Evolutionary conservation across 2,113 vertebrate genomes (phyloP), one percentile per base, ranked within the genome.

Genomic region (Pteropus alecto): DNA sequence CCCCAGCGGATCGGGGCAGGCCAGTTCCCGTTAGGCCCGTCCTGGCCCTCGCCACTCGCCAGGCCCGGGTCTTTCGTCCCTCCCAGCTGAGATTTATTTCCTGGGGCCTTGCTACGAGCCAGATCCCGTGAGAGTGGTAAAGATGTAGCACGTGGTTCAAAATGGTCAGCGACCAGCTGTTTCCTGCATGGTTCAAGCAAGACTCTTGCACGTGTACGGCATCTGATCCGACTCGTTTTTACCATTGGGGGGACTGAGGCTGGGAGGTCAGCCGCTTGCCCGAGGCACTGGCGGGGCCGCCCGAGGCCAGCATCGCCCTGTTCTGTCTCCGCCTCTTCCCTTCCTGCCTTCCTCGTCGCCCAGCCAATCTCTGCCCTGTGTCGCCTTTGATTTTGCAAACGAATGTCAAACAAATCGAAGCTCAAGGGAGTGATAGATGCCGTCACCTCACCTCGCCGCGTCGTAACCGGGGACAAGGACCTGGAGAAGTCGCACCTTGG

Each of bases 401-500:
- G 21, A 87, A 91, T 16, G 7, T 24, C 1, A 22, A 22, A 22
- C 21, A 38, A 90, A 54, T 11, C 30, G 41, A 35, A 67, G 14
- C 56, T 60, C 71, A 12, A 6, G 74, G 46, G 46, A 48, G 13
- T 13, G 46, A 48, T 12, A 48, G 46, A 28, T 9, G 60, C 73
- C 88, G 1, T 43, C 13, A 28, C 54, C 87, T 97, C 88, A 99
- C 99, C 95, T 16, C 65, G 43, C 98, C 97, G 8, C 70, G 54
- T 54, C 18, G 18, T 54, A 0, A 19, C 83, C 92, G 90, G 61
- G 70, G 65, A 96, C 96, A 48, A 5, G 35, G 38, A 58, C 10
- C 46, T 78, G 61, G 11, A 35, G 0, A 51, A 61, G 4, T 1
- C 76, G 0, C 1, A 98, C 90, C 97, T 98, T 98, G 12, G 98